These are phyloP conservation scores for Tridacna gigas DNA, from an alignment of 2,888 invertebrate species.

Conservation along the genomic window DNA sequence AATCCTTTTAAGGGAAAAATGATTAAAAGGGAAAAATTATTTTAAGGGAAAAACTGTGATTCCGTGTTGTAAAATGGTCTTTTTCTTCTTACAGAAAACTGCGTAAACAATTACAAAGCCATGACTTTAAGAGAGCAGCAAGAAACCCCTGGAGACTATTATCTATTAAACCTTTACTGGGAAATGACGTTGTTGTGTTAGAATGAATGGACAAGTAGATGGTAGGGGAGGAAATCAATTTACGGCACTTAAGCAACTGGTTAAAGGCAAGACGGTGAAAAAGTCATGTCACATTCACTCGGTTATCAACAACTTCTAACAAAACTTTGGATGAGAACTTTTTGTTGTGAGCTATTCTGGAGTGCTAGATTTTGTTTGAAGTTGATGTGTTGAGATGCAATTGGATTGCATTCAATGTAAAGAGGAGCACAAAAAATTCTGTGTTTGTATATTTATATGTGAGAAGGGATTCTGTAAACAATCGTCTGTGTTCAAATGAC, in stretches of 20 bases:
- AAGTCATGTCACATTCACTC: not conserved
- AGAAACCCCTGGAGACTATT: constrained; percentile 90
- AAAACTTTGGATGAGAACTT: not conserved
- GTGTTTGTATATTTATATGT: constrained; percentile 5
- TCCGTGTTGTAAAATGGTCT: not conserved
- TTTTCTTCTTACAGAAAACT: constrained; percentile 89
- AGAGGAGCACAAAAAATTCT: not conserved
- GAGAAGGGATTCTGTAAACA: constrained; percentile 1
- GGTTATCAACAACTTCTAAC: not conserved
- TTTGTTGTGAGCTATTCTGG: not conserved
- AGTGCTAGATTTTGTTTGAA: not conserved
- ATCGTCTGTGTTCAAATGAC: constrained; percentile 5
- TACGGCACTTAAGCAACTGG: too few relatives aligned
- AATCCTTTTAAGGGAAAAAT: not conserved
- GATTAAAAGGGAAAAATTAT: too few relatives aligned
- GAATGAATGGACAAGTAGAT: constrained; percentile 65
- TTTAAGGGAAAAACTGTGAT: not conserved
- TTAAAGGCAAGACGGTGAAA: too few relatives aligned
- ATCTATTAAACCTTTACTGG: constrained; percentile 71
- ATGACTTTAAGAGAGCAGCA: constrained; percentile 93
- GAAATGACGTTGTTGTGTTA: constrained; percentile 76
- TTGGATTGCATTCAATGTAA: too few relatives aligned
- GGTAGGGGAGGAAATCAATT: too few relatives aligned
- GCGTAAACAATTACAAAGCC: constrained; percentile 91
- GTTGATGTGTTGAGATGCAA: not conserved